Evolutionary conservation across 2,797 vertebrate genomes (phyloP), one percentile per base, ranked within the genome.

Genomic region (Poecilia velifera): DNA sequence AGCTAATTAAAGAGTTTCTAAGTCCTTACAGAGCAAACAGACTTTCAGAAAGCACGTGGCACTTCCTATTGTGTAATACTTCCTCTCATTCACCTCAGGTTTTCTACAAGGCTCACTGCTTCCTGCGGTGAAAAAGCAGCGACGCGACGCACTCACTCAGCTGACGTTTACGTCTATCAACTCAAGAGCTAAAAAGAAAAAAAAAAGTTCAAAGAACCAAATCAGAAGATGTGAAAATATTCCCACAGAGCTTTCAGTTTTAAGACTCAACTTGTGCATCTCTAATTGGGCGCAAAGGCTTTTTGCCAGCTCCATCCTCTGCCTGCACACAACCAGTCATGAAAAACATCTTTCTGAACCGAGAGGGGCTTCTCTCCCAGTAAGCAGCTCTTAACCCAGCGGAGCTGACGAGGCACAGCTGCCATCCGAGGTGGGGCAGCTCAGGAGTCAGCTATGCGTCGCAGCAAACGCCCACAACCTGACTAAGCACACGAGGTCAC

Each of bases 21-120:
- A 76, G 87, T 82, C 31, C 86, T 77, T 57, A 75, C 88, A 89
- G 85, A 93, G 93, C 91, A 91, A 88, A 76, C 41, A 84, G 71
- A 81, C n/a, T 2, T 2, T 18, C 68, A 66, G n/a, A 74, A 84
- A 77, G 76, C 62, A 43, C 47, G 83, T 73, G 85, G 86, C 89
- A 94, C 93, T 94, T 96, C 95, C 95, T 95, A 89, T 96, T 94
- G 91, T 89, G 94, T 68, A 96, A 93, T 83, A 93, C 94, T 96
- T 96, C 95, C 95, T 95, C 90, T 89, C 80, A 94, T 93, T 95
- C 91, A 94, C 77, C 6, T 68, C 80, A 86, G 82, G 80, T 92
- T 92, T 91, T 91, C 86, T 79, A 82, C 90, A 84, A 82, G 78
- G 66, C 84, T 86, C 83, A 78, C 68, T 59, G 85, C 57, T 87